Conservation (phyloP, 2,888 invertebrate species). For the Phalangium opilio region DNA sequence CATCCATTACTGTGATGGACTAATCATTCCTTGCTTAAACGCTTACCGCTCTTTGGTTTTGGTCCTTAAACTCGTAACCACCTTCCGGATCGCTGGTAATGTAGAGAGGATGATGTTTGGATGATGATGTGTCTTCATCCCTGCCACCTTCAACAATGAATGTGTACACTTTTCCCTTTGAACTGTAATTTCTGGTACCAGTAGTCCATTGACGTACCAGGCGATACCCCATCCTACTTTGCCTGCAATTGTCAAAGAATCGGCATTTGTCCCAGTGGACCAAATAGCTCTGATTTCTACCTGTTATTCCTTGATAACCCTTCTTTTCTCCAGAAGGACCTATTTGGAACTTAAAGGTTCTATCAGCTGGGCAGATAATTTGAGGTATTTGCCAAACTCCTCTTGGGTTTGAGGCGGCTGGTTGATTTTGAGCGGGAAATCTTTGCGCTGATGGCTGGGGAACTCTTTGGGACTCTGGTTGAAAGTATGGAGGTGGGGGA, state of each 20-base stretch:
- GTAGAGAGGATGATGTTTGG: conserved; percentile 73
- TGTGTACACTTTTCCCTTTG: conserved; percentile 51
- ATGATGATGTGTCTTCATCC: conserved; percentile 59
- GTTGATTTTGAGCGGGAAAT: background rate
- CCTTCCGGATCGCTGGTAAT: conserved; percentile 85
- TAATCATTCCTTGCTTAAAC: background rate
- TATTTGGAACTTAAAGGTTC: conserved; percentile 83
- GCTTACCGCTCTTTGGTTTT: conserved; percentile 59
- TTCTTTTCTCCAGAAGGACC: conserved; percentile 80
- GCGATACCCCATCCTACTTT: conserved; percentile 86
- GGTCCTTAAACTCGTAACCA: conserved; percentile 66
- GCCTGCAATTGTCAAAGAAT: conserved; percentile 40
- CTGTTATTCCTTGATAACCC: conserved; percentile 62
- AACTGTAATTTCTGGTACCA: conserved; percentile 76
- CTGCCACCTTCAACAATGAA: conserved; percentile 73
- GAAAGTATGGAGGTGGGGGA: conserved; percentile 12
- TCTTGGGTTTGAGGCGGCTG: background rate
- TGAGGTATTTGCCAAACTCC: conserved; percentile 65
- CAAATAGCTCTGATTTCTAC: conserved; percentile 4
- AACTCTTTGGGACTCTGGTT: background rate
- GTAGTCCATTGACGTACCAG: conserved; percentile 78
- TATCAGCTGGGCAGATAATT: conserved; percentile 78
- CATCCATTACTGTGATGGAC: background rate
- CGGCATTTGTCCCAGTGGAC: background rate
- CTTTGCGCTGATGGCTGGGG: background rate